These are phyloP conservation scores for Rhopilema esculentum DNA, from an alignment of 30 jellyfish, hydroid and myxozoan genomes.

Conservation along the genomic window DNA sequence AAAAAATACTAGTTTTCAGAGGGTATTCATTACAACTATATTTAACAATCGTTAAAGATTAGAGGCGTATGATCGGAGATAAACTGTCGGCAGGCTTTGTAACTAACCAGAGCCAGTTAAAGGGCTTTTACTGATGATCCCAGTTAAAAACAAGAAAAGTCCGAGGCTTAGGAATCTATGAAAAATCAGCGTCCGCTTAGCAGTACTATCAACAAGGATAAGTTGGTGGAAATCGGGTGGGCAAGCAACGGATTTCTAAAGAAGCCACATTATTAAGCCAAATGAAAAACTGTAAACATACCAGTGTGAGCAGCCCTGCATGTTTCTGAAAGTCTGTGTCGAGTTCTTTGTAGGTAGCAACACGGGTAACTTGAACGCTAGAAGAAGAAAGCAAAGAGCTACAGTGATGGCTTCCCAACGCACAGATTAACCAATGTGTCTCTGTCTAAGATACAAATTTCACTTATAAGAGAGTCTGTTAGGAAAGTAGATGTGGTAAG, in stretches of 20 bases:
- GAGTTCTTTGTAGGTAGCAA: conserved; percentile 98
- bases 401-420: neutral
- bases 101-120: conserved; percentile 44
- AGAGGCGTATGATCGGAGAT: conserved; percentile 36
- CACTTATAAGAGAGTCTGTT: conserved; percentile 29
- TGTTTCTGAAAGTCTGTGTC: conserved; percentile 97
- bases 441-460: conserved; percentile 3
- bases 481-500: conserved; percentile 68
- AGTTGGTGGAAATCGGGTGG: conserved; percentile 57
- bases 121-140: conserved; percentile 42
- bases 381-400: neutral
- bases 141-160: conserved; percentile 39
- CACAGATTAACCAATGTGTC: neutral
- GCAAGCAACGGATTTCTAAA: conserved; percentile 70
- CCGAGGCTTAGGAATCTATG: conserved; percentile 62
- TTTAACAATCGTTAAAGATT: conserved; percentile 59
- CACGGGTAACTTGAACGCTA: conserved; percentile 99
- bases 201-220: conserved; percentile 47
- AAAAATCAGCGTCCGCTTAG: conserved; percentile 60
- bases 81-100: conserved; percentile 70
- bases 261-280: conserved; percentile 51
- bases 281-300: conserved; percentile 51
- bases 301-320: conserved; percentile 98
- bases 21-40: conserved; percentile 55
- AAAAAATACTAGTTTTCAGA: conserved; percentile 31